Evolutionary conservation across 2,113 vertebrate genomes (phyloP), one percentile per base, ranked within the genome.

Genomic region (Progne subis): DNA sequence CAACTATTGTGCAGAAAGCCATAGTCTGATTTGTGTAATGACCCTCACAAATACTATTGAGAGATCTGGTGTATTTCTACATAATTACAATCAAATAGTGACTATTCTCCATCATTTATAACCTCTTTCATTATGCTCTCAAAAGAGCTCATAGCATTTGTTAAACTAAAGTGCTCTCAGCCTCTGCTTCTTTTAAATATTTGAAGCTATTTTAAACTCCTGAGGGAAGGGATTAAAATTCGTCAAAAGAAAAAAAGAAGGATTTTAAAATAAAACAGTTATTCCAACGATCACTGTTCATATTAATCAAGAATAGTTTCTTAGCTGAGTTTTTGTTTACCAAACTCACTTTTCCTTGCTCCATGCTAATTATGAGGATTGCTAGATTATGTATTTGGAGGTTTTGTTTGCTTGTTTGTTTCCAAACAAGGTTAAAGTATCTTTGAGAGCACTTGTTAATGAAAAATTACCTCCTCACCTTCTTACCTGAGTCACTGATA

Each of bases 361-460:
- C 76, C 32, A 60, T 88, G 88, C 17, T 91, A 93, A 86, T 88
- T 86, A 75, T 24, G 86, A 84, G 59, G 71, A 55, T 75, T 78
- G 57, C n/a, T 50, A 63, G 55, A 77, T 70, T 67, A 63, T 9
- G 26, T 32, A 37, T 87, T 78, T 82, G 34, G 60, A 86, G 57
- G 60, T 61, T 95, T 92, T 67, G n/a, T 43, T 84, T 39, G 52
- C 70, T 34, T 86, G 86, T 55, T 91, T 91, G 47, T 93, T 92
- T 92, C 77, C 72, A 95, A 92, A 92, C 72, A 83, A 85, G 19
- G 64, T n/a, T 78, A 43, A 88, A 90, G 14, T 65, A 63, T 63
- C 29, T 67, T 88, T 61, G 53, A 90, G 59, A 86, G 59, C 26
- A 49, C 23, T 65, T 90, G 55, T 74, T 91, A 78, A 56, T 46